Evolutionary conservation across 2,797 vertebrate genomes (phyloP), one percentile per base, ranked within the genome.

Genomic region (Florisuga fusca): DNA sequence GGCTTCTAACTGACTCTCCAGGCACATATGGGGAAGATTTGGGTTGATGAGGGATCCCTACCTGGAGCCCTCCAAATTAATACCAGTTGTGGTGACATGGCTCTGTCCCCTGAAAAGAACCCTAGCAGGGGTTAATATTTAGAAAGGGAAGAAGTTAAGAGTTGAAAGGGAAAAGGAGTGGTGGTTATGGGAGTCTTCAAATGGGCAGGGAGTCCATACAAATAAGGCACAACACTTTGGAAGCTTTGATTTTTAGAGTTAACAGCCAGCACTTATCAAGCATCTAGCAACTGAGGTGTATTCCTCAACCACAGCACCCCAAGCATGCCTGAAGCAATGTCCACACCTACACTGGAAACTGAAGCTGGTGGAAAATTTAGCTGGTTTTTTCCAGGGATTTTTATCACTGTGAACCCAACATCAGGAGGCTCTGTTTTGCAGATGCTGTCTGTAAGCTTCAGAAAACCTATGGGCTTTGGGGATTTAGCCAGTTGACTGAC

Each of bases 211-310:
- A 74, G 67, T 46, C 15, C 33, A 74, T 0, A 48, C 8, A 50
- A 45, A 80, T 23, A 9, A 33, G 15, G 45, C 50, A 58, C 9
- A 84, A 72, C 68, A 54, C 10, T 23, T 38, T 50, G 26, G 15
- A 11, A 84, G 26, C 25, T 95, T 58, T 43, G 29, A 50, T 33
- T 68, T 81, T 36, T 7, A 68, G 27, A 54, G 38, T 9, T 9
- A 48, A 48, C 25, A 78, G 57, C 2, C 66, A 88, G 46, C 16
- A 73, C 46, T 33, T 79, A 66, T 8, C 62, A 84, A 72, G 61
- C 15, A 64, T 7, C 6, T 12, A 63, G 14, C 25, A 88, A 46
- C 7, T 55, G 33, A 84, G 31, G 20, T 0, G 0, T 46, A 69
- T 66, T 89, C 57, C 80, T 88, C 66, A 62, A 5, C 22, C 53